These are phyloP conservation scores for Laspeyria flexula DNA, from an alignment of 2,888 invertebrate species.

Conservation along the genomic window DNA sequence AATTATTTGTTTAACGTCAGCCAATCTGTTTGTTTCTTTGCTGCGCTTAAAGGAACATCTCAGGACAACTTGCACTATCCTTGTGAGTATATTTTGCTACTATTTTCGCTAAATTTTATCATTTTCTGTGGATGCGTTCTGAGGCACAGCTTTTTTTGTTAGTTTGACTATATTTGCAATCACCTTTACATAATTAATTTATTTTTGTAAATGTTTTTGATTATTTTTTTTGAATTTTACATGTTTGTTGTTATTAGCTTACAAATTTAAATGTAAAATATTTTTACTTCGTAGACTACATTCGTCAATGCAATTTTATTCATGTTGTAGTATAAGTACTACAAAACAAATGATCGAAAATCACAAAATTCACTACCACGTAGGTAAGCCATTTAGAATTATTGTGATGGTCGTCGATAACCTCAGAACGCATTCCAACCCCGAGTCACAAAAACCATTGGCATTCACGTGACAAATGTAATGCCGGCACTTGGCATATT, in stretches of 20 bases:
- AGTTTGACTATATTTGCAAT: slow-evolving; percentile 3
- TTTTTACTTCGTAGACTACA: no score
- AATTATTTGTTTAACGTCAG: slow-evolving; percentile 46
- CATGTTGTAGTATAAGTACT: no score
- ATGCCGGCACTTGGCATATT: neutral
- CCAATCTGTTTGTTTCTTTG: slow-evolving; percentile 57
- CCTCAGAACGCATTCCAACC: slow-evolving; percentile 31
- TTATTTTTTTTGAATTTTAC: neutral
- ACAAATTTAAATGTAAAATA: no score
- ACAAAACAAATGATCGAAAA: no score
- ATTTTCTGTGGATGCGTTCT: slow-evolving; percentile 32
- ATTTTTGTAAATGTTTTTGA: neutral
- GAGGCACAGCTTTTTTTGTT: slow-evolving; percentile 1
- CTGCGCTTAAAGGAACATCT: slow-evolving; percentile 85
- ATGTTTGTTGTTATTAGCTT: no score
- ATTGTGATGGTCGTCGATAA: slow-evolving; percentile 7
- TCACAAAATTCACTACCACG: no score
- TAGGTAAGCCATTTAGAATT: no score
- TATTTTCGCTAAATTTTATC: slow-evolving; percentile 27
- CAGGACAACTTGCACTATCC: slow-evolving; percentile 88
- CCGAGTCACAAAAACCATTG: slow-evolving; percentile 42
- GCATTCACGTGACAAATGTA: slow-evolving; percentile 36
- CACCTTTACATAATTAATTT: neutral
- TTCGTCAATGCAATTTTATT: no score
- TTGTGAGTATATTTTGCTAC: slow-evolving; percentile 83